A percentile compares a stretch with the other conserved stretches of the same genome.
Conservation (phyloP, 2,797 vertebrate genomes). For the Simalia tracyae region DNA sequence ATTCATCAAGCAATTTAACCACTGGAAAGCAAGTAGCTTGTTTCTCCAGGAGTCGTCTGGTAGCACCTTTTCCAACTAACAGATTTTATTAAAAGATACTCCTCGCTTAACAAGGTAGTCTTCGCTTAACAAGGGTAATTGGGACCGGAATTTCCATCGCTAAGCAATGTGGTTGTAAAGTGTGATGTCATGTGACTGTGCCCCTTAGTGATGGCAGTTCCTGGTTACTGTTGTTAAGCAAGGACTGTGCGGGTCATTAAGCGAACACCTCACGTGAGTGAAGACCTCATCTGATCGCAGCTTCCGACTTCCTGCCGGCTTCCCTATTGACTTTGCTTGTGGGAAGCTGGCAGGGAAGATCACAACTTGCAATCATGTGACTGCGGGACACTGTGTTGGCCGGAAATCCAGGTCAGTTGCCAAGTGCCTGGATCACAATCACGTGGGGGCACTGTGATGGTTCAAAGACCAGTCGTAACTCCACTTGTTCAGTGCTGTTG, state of each 20-base stretch:
- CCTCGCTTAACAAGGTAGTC: background rate
- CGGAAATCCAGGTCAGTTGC: background rate
- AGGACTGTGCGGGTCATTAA: background rate
- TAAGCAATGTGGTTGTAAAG: background rate
- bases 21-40: background rate
- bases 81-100: background rate
- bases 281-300: background rate
- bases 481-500: background rate
- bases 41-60: background rate
- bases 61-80: background rate
- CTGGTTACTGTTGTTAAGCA: background rate
- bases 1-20: background rate
- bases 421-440: too few relatives aligned
- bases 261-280: background rate
- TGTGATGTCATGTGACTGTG: background rate
- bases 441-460: background rate
- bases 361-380: background rate
- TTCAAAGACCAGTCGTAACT: background rate
- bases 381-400: background rate
- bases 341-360: background rate
- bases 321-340: background rate
- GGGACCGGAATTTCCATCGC: background rate
- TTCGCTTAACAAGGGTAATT: background rate
- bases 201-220: background rate
- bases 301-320: background rate